Base-by-base conservation (phyloP, 1,140 invertebrate genomes). In the Pseudomyrmex flavicornis region DNA sequence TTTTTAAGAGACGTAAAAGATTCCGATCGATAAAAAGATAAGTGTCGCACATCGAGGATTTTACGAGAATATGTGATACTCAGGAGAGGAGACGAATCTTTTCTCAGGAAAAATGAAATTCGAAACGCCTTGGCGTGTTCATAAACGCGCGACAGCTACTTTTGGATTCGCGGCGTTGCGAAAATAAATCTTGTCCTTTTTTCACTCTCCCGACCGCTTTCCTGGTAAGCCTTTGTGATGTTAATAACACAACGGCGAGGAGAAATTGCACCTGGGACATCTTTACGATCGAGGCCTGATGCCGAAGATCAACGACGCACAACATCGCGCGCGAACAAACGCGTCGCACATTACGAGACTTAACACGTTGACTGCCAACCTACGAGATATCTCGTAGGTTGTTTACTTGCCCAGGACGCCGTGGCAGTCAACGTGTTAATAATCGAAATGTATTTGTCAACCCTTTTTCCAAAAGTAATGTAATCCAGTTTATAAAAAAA, bases 171-270 rank as follows among this genome's bases (percentile, higher is more conserved):
- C 66, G 65, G 26, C 35, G 66, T 72, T 70, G 70, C 66, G 44
- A 72, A 80, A 80, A 72, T 80, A 72, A 80, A 72, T 61, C 76
- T 2, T 35, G 54, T 80, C 22, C 54, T 50, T 70, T 66, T 80
- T 20, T 50, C 54, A n/a, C 52, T 75, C 13, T 46, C 62, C 17
- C 22, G 48, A 9, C 15, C 35, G 65, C 44, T 58, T 70, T 61
- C 66, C 66, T 13, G 35, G 66, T 59, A 50, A 50, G 22, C 76
- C 22, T 80, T 80, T 70, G 76, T 80, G 54, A 66, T 54, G 66
- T 80, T 80, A 72, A 80, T 80, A 56, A 72, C 66, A 20, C 26
- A 26, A 26, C 26, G 26, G 26, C 74, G 65, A 70, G 44, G 56
- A 80, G 76, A 80, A 80, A 80, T 72, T 80, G 12, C 76, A 20